These are phyloP conservation scores for Panthera tigris DNA, from an alignment of 2,113 vertebrate species.

Conservation along the genomic window DNA sequence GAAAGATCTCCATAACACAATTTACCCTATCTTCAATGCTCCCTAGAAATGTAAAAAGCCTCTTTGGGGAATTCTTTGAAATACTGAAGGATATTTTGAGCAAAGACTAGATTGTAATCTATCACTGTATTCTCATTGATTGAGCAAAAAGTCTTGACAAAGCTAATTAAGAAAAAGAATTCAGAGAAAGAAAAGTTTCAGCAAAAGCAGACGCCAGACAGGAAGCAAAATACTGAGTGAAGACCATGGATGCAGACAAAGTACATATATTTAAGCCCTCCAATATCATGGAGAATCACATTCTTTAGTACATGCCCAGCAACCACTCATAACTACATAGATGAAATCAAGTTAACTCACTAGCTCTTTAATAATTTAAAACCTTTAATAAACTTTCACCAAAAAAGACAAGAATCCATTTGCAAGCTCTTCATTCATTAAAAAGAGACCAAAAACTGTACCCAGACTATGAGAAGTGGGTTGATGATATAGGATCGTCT, in stretches of 20 bases:
- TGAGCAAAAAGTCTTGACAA: not conserved
- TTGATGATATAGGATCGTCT: not conserved
- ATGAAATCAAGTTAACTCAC: not conserved
- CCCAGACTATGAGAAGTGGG: not conserved
- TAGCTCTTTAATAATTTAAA: not conserved
- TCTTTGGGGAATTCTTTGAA: not conserved
- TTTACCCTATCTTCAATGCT: not conserved
- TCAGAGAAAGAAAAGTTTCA: not conserved
- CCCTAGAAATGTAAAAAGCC: not conserved
- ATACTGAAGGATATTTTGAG: not conserved
- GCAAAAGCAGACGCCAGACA: not conserved
- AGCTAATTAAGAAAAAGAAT: not conserved
- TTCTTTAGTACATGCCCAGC: not conserved
- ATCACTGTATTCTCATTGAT: not conserved
- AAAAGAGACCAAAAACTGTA: not conserved
- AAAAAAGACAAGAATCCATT: not conserved
- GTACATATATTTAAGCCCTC: not conserved
- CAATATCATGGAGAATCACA: not conserved
- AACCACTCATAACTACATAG: not conserved
- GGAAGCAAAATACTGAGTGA: not conserved
- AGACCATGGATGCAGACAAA: not conserved
- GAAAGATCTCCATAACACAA: not conserved
- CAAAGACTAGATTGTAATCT: not conserved
- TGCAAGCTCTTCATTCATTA: not conserved
- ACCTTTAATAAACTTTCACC: not conserved